Percentiles rank a stretch among this genome's conserved stretches.
These are phyloP conservation scores for Catonia carolina DNA, from an alignment of 2,888 invertebrate species.

Conservation along the genomic window DNA sequence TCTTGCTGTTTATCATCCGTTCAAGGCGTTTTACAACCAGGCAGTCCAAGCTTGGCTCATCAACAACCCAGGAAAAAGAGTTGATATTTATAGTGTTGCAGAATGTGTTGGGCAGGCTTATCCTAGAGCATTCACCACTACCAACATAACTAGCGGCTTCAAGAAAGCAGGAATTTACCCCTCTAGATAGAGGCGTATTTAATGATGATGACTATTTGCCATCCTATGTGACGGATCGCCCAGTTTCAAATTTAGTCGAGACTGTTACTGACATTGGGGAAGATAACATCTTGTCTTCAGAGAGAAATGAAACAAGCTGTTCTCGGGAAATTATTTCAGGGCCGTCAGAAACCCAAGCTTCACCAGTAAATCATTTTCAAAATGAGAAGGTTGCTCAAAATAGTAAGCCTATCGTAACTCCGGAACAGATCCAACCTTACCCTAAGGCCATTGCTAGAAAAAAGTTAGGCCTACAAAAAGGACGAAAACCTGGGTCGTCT, in stretches of 20 bases:
- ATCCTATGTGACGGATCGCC: constrained; percentile 16
- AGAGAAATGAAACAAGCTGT: not conserved
- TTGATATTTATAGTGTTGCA: constrained; percentile 21
- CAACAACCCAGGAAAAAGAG: constrained; percentile 22
- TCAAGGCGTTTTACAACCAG: constrained; percentile 22
- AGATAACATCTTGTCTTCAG: too few species aligned
- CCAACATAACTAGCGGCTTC: constrained; percentile 23
- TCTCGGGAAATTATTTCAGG: not conserved
- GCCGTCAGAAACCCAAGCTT: not conserved
- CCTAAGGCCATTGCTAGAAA: not conserved
- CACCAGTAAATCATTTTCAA: not conserved
- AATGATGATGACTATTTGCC: constrained; percentile 16
- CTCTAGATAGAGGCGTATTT: constrained; percentile 8
- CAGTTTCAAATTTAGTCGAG: not conserved
- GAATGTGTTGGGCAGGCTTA: constrained; percentile 22
- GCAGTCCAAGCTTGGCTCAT: constrained; percentile 15
- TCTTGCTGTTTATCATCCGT: constrained; percentile 34
- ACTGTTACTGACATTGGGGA: not conserved
- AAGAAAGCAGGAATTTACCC: constrained; percentile 22
- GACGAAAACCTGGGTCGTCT: not conserved
- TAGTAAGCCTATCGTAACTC: not conserved
- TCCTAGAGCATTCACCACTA: constrained; percentile 17
- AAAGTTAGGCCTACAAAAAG: not conserved
- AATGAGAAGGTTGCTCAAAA: not conserved
- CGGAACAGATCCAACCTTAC: not conserved